phyloP scores from a whole-genome alignment of 2,113 vertebrate species.

The Cinclus cinclus region DNA sequence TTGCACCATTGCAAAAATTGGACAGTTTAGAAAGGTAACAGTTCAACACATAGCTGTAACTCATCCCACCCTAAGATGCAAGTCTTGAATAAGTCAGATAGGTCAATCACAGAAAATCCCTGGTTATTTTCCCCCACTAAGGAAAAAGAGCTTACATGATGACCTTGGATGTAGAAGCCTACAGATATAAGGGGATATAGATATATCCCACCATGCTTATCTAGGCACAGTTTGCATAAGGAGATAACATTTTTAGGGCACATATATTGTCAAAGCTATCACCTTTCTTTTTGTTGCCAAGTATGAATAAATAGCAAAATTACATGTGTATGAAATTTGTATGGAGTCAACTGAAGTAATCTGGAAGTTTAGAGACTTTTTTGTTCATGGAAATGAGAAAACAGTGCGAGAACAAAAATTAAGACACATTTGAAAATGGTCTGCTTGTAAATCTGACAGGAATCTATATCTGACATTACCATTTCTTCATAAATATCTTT shows the following conservation, averaged over 20 bases:
- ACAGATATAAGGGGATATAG: neutral
- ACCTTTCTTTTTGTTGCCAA: neutral
- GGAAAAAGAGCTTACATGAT: neutral
- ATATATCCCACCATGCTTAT: neutral
- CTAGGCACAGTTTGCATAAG: neutral
- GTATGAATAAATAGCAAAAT: neutral
- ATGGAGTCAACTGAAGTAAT: neutral
- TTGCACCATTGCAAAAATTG: neutral
- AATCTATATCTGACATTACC: neutral
- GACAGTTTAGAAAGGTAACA: neutral
- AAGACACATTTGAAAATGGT: neutral
- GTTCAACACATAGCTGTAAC: neutral
- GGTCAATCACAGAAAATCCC: neutral
- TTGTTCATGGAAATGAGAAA: neutral
- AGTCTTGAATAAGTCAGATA: neutral
- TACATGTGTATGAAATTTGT: neutral
- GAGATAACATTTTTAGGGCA: neutral
- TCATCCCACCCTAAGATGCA: neutral
- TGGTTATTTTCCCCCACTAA: rapidly evolving
- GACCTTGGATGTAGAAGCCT: neutral
- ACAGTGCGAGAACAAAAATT: neutral
- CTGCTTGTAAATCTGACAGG: neutral
- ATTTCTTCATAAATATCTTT: neutral
- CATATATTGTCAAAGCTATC: neutral
- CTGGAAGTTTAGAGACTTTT: neutral